Percentiles rank a stretch among this genome's conserved stretches.
Conservation (phyloP, 1,140 invertebrate species). For the Helicorthomorpha holstii region DNA sequence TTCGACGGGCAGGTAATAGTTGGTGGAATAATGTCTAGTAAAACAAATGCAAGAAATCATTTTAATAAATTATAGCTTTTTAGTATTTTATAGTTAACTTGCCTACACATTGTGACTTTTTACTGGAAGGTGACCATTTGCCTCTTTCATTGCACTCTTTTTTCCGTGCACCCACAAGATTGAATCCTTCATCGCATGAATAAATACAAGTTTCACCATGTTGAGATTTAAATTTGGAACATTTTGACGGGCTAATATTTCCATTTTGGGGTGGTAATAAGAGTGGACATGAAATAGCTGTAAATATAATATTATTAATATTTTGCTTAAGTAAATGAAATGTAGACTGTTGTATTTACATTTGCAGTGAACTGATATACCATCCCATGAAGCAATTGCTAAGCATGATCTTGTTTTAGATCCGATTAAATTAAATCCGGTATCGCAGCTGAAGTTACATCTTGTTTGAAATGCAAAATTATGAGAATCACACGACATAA, state of each 20-base stretch:
- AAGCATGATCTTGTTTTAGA: constrained; percentile 45
- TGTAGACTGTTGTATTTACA: constrained; percentile 27
- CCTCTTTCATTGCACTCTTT: constrained; percentile 30
- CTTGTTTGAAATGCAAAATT: constrained; percentile 41
- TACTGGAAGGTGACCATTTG: constrained; percentile 29
- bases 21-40: constrained; percentile 28
- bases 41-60: constrained; percentile 8
- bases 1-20: constrained; percentile 28
- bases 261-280: constrained; percentile 31
- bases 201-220: constrained; percentile 36
- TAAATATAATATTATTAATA: constrained; percentile 9
- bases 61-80: background rate
- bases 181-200: constrained; percentile 36
- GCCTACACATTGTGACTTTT: constrained; percentile 31
- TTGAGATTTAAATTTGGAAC: constrained; percentile 27
- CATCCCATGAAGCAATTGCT: constrained; percentile 48
- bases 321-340: background rate
- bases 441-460: constrained; percentile 43
- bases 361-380: constrained; percentile 43
- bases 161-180: constrained; percentile 28
- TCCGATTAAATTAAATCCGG: constrained; percentile 43
- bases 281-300: constrained; percentile 37
- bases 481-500: constrained; percentile 38
- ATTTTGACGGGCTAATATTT: constrained; percentile 29
- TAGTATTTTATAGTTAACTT: constrained; percentile 12